These are phyloP conservation scores for Diabrotica undecimpunctata DNA, from an alignment of 1,140 invertebrate genomes.

Conservation along the genomic window DNA sequence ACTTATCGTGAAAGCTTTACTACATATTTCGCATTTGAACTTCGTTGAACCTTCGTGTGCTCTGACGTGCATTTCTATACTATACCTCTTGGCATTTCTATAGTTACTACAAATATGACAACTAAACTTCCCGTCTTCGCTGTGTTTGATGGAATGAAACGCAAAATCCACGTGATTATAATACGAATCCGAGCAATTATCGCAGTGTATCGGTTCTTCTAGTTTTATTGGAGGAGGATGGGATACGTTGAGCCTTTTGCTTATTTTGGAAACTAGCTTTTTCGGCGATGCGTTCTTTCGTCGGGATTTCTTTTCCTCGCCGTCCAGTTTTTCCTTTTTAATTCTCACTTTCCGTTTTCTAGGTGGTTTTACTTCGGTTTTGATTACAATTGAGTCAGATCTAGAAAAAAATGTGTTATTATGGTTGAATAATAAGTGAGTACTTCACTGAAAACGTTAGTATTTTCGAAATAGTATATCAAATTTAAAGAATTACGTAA, in stretches of 20 bases:
- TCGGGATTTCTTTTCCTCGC: constrained; percentile 7
- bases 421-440: not conserved
- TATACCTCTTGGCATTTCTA: constrained; percentile 46
- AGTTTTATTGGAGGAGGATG: constrained; percentile 54
- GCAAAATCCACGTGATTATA: constrained; percentile 37
- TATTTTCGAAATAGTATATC: too few species aligned
- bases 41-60: constrained; percentile 47
- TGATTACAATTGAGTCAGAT: not conserved
- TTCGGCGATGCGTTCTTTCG: constrained; percentile 12
- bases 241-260: constrained; percentile 28
- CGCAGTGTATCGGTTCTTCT: constrained; percentile 37
- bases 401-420: not conserved
- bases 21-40: constrained; percentile 52
- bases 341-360: not conserved
- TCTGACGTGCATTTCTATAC: constrained; percentile 44
- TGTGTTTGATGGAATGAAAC: constrained; percentile 41
- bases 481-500: too few species aligned
- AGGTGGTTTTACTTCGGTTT: not conserved
- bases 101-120: constrained; percentile 48
- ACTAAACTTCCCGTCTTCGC: constrained; percentile 40
- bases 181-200: constrained; percentile 37
- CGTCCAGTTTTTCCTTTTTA: not conserved
- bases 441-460: too few species aligned
- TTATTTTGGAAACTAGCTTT: not conserved
- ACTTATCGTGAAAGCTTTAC: constrained; percentile 51